Base-by-base conservation (phyloP, 2,888 invertebrate species). In the Chirona hameri region DNA sequence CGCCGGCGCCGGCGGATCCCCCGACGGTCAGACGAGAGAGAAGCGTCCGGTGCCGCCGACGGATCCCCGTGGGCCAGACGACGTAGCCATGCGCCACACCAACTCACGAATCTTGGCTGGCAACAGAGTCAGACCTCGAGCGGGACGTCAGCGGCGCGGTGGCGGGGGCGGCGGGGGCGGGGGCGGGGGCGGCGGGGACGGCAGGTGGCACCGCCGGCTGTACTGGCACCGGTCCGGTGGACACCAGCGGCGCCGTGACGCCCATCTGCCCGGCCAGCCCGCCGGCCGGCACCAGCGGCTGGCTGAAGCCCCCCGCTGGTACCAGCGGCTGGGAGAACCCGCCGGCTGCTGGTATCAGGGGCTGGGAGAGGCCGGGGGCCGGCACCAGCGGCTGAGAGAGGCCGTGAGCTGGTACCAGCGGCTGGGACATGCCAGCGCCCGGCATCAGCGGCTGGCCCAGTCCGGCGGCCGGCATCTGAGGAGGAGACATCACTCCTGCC, bases 71-170 rank as follows among this genome's bases (percentile, higher is more conserved):
- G 24, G 24, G 60, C 12, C 7, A 12, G 69, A 24, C 27, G 31
- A 0, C 18, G 31, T 18, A 18, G 72, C 72, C 72, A 31, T 31
- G 72, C 76, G 76, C 76, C 1, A 24, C 76, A 46, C 46, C 39
- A 21, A 76, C 76, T 76, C 76, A 76, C 76, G 76, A 76, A 39
- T 76, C 76, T 83, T 89, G 87, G 80, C 90, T 88, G 82, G 88
- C 88, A 29, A 88, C 86, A 83, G 90, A 88, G 83, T 89, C 89
- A 69, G 87, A 86, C 69, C 87, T 85, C 83, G 86, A 86, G 24
- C 85, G 81, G 46, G 84, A 82, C 18, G 79, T 46, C 80, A 76
- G 85, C 82, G 81, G 83, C 82, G 79, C 82, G n/a, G 76, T 81
- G 39, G 39, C 39, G 39, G 39, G 15, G 81, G 69, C 80, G 79